phyloP scores from a whole-genome alignment of 2,797 vertebrate species.

The Sebastes vulpes region DNA sequence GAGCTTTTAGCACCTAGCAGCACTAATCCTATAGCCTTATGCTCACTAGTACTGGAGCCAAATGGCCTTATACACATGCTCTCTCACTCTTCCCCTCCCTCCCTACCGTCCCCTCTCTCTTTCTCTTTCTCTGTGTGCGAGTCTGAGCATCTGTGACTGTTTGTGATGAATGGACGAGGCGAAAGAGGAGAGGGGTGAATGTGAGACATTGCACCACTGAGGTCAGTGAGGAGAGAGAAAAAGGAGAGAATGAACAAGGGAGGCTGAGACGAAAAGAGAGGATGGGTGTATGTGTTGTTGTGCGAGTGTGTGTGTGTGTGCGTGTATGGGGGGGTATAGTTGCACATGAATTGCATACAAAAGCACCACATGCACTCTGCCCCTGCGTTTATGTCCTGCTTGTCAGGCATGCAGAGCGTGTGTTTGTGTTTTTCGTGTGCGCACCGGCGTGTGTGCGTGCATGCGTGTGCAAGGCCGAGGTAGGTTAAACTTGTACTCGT shows the following conservation, averaged over 20 bases:
- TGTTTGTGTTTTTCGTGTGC: conserved; percentile 11
- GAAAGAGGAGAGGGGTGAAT: conserved; percentile 65
- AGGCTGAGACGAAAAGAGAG: conserved; percentile 36
- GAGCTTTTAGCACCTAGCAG: conserved; percentile 82
- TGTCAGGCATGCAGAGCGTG: conserved; percentile 67
- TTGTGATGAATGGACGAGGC: conserved; percentile 74
- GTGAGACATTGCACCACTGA: conserved; percentile 68
- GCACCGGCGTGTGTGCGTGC: conserved; percentile 9
- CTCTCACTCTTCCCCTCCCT: neutral
- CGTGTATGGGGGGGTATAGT: neutral
- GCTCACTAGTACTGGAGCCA: conserved; percentile 69
- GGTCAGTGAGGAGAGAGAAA: conserved; percentile 54
- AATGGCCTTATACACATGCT: conserved; percentile 65
- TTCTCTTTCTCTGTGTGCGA: conserved; percentile 29
- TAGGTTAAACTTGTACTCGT: conserved; percentile 89
- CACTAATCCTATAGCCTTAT: conserved; percentile 81
- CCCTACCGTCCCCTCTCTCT: conserved; percentile 10
- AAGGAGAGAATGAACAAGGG: conserved; percentile 36
- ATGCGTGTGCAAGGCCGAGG: conserved; percentile 76
- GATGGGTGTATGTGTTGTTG: neutral
- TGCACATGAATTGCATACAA: conserved; percentile 74
- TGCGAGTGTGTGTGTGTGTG: neutral
- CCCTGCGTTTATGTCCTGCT: conserved; percentile 73
- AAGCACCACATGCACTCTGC: conserved; percentile 75
- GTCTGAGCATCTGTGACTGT: conserved; percentile 59